Percentiles rank a stretch among this genome's conserved stretches.
phyloP scores from a whole-genome alignment of 2,797 vertebrate species.

The Mastacembelus armatus region DNA sequence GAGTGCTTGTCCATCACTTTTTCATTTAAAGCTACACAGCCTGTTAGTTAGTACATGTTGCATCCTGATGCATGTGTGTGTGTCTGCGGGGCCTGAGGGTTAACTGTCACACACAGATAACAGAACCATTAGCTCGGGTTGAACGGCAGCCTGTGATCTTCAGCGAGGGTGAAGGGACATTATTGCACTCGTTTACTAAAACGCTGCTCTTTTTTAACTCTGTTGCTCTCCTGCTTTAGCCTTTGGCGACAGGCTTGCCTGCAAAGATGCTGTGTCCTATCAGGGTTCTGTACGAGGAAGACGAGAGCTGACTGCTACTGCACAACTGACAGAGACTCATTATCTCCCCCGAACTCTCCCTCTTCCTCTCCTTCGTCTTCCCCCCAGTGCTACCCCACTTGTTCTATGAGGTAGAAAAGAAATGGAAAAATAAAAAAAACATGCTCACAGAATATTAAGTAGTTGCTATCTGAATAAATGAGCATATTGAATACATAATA shows the following conservation, averaged over 20 bases:
- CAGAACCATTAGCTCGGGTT: slow-evolving; percentile 32
- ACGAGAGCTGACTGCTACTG: slow-evolving; percentile 16
- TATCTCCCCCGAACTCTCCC: slow-evolving; percentile 18
- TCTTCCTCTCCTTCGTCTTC: background rate
- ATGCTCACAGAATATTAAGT: slow-evolving; percentile 22
- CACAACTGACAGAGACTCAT: slow-evolving; percentile 44
- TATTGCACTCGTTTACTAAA: slow-evolving; percentile 45
- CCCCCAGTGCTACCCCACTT: background rate
- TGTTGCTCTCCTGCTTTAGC: slow-evolving; percentile 20
- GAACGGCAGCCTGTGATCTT: slow-evolving; percentile 44
- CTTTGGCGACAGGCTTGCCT: slow-evolving; percentile 30
- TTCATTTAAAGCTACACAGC: slow-evolving; percentile 21
- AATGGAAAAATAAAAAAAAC: no score
- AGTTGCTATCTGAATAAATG: slow-evolving; percentile 39
- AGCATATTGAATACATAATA: slow-evolving; percentile 53
- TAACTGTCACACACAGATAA: slow-evolving; percentile 61
- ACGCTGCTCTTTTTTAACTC: slow-evolving; percentile 39
- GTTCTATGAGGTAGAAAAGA: slow-evolving; percentile 16
- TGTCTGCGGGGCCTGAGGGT: slow-evolving; percentile 38
- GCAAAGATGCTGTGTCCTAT: slow-evolving; percentile 47
- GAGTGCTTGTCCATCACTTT: background rate
- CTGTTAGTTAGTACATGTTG: slow-evolving; percentile 35
- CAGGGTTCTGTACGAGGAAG: slow-evolving; percentile 16
- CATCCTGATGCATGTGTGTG: slow-evolving; percentile 30
- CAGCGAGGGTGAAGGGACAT: slow-evolving; percentile 41